Base-by-base conservation (phyloP, 2,797 vertebrate species). In the Pteropus rufus region DNA sequence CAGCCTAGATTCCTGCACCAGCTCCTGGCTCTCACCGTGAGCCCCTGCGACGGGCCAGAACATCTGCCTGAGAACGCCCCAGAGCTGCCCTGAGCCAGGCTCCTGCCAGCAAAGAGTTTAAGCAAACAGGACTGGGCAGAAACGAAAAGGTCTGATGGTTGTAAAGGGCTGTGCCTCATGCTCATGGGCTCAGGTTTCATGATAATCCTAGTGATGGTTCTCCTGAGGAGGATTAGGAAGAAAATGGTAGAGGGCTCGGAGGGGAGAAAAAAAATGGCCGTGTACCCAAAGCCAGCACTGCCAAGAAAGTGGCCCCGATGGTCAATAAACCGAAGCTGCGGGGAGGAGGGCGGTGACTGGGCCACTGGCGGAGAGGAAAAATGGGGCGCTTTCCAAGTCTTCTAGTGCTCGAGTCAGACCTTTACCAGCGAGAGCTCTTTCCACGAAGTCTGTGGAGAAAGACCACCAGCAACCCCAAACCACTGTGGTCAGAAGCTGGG, bases 161-260 rank as follows among this genome's bases (percentile, higher is more conserved):
- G 58, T 24, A 85, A 82, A 91, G 83, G 49, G 67, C 2, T 11
- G 29, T 0, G 23, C 89, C 82, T 52, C 52, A 12, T n/a, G 73
- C 89, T 62, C 65, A 0, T 0, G 2, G 0, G 11, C 89, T 95
- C 82, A 0, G 86, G 94, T 94, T 97, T 97, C 94, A 86, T 18
- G 94, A 92, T 92, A 93, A 92, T 91, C 92, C 77, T 16, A 41
- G 85, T 39, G 85, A 95, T 19, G 89, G 89, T 67, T 96, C 97
- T 96, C 96, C 91, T 49, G 97, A 80, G 91, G 29, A 92, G 73
- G 82, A 41, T 90, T 94, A 65, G 93, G 72, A 79, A n/a, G 77
- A 96, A 92, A 86, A 58, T 10, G 54, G 73, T 0, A 18, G 73
- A 58, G 60, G 34, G 46, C 46, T 58, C 41, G 1, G 19, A 9